These are phyloP conservation scores for Xylocopa sonorina DNA, from an alignment of 1,140 invertebrate species.

Conservation along the genomic window DNA sequence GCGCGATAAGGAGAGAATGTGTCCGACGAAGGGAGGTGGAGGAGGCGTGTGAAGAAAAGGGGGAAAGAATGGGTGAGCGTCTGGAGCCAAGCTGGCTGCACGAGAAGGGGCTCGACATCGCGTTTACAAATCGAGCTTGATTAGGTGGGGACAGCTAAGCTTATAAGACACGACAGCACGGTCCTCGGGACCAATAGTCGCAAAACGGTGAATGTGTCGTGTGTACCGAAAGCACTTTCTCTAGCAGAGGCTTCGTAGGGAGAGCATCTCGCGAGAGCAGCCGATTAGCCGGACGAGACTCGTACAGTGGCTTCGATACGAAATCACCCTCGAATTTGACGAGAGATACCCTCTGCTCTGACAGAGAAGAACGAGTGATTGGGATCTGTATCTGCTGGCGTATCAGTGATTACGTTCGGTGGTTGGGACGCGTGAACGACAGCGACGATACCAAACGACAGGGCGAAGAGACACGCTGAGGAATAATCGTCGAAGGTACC, in stretches of 20 bases:
- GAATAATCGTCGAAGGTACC: background rate
- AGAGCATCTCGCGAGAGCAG: too few species aligned
- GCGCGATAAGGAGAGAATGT: background rate
- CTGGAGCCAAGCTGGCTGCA: slow-evolving; percentile 80
- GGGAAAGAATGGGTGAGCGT: slow-evolving; percentile 55
- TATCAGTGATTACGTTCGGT: background rate
- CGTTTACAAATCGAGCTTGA: slow-evolving; percentile 70
- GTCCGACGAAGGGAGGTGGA: background rate
- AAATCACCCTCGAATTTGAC: too few species aligned
- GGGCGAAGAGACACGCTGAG: background rate
- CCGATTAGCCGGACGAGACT: background rate
- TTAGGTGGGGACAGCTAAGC: slow-evolving; percentile 76
- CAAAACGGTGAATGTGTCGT: slow-evolving; percentile 75
- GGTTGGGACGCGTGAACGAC: background rate
- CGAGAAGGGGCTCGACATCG: slow-evolving; percentile 75
- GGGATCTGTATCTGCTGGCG: background rate
- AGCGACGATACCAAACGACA: background rate
- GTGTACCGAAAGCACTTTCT: slow-evolving; percentile 15
- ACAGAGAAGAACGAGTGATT: background rate
- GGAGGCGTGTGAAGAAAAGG: slow-evolving; percentile 22
- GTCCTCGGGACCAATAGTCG: slow-evolving; percentile 78
- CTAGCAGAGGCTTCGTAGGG: background rate
- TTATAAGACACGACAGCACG: slow-evolving; percentile 79
- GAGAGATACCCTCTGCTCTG: too few species aligned
- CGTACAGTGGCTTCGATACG: too few species aligned